These are phyloP conservation scores for Hoplodrina blanda DNA, from an alignment of 2,888 invertebrate genomes.

Conservation along the genomic window DNA sequence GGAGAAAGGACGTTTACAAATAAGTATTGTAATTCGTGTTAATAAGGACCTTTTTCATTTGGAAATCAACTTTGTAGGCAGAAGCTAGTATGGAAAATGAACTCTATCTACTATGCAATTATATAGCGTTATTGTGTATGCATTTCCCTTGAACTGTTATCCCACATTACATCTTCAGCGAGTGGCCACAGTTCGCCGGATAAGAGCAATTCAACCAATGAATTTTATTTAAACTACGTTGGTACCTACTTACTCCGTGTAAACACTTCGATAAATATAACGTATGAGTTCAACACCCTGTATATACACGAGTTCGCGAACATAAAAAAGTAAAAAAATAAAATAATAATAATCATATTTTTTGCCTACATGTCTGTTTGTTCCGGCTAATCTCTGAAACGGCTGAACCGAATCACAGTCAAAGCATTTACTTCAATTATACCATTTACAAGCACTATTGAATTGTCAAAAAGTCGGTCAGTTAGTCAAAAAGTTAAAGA, in stretches of 20 bases:
- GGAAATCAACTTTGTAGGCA: neutral
- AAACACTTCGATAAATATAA: conserved; percentile 31
- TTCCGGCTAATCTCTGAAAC: too few species aligned
- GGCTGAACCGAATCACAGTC: too few species aligned
- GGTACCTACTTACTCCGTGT: conserved; percentile 28
- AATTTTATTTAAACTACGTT: conserved; percentile 54
- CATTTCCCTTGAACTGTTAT: conserved; percentile 36
- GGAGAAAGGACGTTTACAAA: conserved; percentile 18
- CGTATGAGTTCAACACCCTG: conserved; percentile 54
- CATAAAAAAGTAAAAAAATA: too few species aligned
- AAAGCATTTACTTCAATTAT: too few species aligned
- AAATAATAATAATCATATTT: too few species aligned
- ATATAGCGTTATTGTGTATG: neutral
- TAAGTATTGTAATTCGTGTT: neutral
- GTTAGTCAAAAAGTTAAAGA: too few species aligned
- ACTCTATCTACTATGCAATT: neutral
- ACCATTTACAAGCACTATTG: too few species aligned
- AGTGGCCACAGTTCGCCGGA: conserved; percentile 46
- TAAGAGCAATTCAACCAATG: conserved; percentile 62
- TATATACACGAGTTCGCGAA: neutral
- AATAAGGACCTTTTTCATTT: neutral
- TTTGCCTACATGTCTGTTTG: too few species aligned
- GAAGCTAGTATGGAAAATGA: neutral
- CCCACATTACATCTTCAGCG: conserved; percentile 14
- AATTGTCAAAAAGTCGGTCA: too few species aligned